A percentile compares a stretch with the other conserved stretches of the same genome.
These are phyloP conservation scores for Myrmecophaga tridactyla DNA, from an alignment of 2,113 vertebrate genomes.

Conservation along the genomic window DNA sequence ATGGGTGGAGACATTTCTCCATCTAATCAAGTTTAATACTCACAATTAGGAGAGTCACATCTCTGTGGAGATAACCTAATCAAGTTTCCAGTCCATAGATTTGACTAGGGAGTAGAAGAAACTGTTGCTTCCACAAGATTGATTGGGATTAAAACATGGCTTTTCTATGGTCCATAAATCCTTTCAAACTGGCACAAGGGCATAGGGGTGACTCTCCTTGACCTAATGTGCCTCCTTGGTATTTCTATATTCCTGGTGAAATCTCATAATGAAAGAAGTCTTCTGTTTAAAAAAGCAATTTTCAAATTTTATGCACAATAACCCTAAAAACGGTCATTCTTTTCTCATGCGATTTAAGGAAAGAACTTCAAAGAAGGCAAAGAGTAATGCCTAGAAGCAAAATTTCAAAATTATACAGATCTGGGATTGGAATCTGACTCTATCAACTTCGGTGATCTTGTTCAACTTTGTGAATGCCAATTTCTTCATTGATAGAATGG, in stretches of 20 bases:
- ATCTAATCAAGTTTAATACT: too few relatives aligned
- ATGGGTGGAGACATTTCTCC: too few relatives aligned
- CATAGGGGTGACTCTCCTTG: not conserved
- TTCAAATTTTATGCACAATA: slow-evolving; percentile 1
- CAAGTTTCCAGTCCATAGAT: too few relatives aligned
- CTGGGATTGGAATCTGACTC: not conserved
- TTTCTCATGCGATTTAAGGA: not conserved
- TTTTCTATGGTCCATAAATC: too few relatives aligned
- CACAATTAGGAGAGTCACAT: too few relatives aligned
- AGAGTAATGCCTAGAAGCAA: not conserved
- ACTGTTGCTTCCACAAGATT: too few relatives aligned
- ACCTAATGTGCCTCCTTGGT: not conserved
- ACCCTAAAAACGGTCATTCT: not conserved
- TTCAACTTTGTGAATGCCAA: not conserved
- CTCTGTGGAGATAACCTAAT: too few relatives aligned
- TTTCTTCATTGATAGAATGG: slow-evolving; percentile 28
- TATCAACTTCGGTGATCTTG: not conserved
- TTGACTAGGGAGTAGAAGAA: too few relatives aligned
- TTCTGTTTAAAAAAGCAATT: slow-evolving; percentile 43
- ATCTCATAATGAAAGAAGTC: slow-evolving; percentile 22
- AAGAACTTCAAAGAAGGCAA: slow-evolving; percentile 19
- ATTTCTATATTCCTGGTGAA: not conserved
- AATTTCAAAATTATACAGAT: not conserved
- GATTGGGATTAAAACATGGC: too few relatives aligned
- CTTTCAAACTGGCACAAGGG: too few relatives aligned